Evolutionary conservation across 2,888 invertebrate genomes (phyloP), one percentile per base, ranked within the genome.

Genomic region (Sympetrum striolatum): DNA sequence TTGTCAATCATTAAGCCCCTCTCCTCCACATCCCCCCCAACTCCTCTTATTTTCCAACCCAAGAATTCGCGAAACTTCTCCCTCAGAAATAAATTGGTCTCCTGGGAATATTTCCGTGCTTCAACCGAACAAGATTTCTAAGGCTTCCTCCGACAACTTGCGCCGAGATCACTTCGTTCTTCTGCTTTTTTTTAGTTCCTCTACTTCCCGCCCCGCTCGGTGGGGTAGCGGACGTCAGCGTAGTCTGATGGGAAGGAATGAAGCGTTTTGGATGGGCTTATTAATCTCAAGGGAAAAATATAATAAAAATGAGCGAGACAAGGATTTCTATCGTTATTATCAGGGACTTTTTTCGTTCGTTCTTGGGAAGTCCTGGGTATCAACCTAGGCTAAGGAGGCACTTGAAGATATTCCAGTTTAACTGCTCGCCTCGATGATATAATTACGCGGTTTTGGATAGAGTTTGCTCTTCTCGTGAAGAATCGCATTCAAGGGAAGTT

Each of bases 21-120:
- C 44, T 31, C 82, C 48, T 12, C 15, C 53, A 12, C 3, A 2
- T 12, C 25, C 58, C 12, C 60, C 39, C 39, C 22, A 18, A 18
- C 10, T 6, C 37, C 22, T 60, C 86, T 35, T 86, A 35, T 35
- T 86, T 86, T 86, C 60, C 86, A 31, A 86, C 35, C 86, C 86
- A 58, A 86, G 22, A 60, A 37, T 58, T 60, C 86, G 64, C 86
- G 60, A 86, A 86, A 86, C 86, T 86, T 86, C 60, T 86, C 64
- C 60, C 86, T 60, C 86, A 60, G 86, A 86, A 86, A 86, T 60
- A 86, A 86, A 86, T 86, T 86, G 86, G 60, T 86, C 86, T 86
- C 86, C 37, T 0, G 86, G 86, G 86, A 86, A 86, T 86, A 58
- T 60, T 86, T 60, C 64, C 86, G 86, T 60, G 86, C 53, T 64